Evolutionary conservation across 2,113 vertebrate species (phyloP).

Genomic region (Ptilorrhoa leucosticta): DNA sequence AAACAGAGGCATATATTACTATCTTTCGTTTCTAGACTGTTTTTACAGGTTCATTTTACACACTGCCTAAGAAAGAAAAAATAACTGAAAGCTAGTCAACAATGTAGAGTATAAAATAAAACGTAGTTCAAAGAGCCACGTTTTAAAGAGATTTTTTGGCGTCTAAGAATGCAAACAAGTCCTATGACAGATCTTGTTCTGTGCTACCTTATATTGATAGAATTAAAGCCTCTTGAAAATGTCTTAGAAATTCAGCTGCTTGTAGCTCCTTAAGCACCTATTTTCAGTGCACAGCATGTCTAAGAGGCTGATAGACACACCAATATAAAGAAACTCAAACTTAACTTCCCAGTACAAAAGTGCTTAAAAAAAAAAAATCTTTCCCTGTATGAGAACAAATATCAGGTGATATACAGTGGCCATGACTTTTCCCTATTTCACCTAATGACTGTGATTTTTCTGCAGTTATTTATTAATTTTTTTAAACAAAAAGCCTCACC

Average conservation of each 20-base stretch:
- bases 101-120: not conserved
- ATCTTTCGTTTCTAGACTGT: not conserved
- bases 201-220: not conserved
- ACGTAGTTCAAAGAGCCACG: not conserved
- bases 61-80: not conserved
- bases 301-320: not conserved
- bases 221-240: not conserved
- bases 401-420: not conserved
- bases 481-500: constrained; percentile 22
- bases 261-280: not conserved
- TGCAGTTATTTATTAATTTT: not conserved
- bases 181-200: not conserved
- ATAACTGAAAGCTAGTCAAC: not conserved
- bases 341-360: not conserved
- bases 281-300: not conserved
- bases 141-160: not conserved
- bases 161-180: not conserved
- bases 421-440: not conserved
- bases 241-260: not conserved
- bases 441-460: constrained; percentile 24
- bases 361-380: not conserved
- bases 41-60: not conserved
- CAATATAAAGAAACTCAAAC: not conserved
- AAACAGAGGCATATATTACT: not conserved
- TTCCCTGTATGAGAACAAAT: not conserved